phyloP scores from a whole-genome alignment of 1,140 invertebrate species.

The Polypedilum pembai region DNA sequence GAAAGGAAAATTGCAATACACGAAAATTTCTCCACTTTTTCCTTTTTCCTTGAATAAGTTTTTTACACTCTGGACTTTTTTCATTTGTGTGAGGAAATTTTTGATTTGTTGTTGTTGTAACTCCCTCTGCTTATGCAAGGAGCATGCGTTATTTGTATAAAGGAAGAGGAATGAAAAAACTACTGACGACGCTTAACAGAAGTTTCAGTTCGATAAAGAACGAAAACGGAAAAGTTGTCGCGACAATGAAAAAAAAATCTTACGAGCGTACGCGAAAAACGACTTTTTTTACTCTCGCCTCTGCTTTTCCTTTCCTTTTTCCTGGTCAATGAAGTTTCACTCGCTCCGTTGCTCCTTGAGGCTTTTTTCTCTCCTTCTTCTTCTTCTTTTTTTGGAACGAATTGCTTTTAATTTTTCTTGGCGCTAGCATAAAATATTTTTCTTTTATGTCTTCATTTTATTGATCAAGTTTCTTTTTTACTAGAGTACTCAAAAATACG shows the following conservation, averaged over 20 bases:
- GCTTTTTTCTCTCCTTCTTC: background rate
- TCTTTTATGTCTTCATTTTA: constrained; percentile 1
- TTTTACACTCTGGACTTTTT: too few relatives aligned
- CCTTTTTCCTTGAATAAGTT: too few relatives aligned
- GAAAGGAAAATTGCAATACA: constrained; percentile 27
- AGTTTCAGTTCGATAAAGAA: too few relatives aligned
- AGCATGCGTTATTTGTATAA: background rate
- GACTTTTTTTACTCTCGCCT: background rate
- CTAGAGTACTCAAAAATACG: too few relatives aligned
- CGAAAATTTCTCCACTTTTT: background rate
- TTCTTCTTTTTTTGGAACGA: background rate
- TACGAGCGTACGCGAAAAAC: background rate
- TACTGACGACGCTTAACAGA: background rate
- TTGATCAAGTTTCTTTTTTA: background rate
- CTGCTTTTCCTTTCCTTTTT: background rate
- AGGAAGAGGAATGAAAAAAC: background rate
- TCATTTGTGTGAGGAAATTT: background rate
- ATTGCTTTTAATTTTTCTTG: background rate
- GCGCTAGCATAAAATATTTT: background rate
- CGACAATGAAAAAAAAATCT: background rate
- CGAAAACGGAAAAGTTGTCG: background rate
- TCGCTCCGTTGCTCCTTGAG: background rate
- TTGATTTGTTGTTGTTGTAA: background rate
- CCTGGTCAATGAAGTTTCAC: background rate
- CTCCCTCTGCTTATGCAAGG: background rate